Base-by-base conservation (phyloP, 2,888 invertebrate genomes). In the Mechanitis mazaeus region DNA sequence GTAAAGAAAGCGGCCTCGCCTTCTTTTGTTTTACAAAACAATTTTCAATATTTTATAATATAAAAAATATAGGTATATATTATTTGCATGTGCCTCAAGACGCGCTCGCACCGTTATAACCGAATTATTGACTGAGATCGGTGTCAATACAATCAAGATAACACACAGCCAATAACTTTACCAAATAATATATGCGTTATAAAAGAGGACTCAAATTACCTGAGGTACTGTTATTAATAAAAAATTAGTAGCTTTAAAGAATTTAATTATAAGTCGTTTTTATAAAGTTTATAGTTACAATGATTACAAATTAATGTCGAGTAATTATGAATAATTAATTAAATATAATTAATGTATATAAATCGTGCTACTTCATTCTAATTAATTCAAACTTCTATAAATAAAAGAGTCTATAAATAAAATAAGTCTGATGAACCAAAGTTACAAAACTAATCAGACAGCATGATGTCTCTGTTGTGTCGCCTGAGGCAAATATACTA, bases 21-120 rank as follows among this genome's bases (percentile, higher is more conserved):
- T 28, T 31, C 31, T 50, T 50, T 50, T 50, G 9, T 50, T 50
- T 31, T 50, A 31, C 31, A 50, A 31, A 50, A 31, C 31, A 31
- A 31, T 3, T 50, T 50, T 11, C 1, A 50, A 7, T 31, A 11
- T 31, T 31, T 50, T 7, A 3, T 9, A 11, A 42, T 9, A 42
- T 42, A 9, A 9, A 9, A 42, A 9, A 42, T 38, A 9, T 42
- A 2, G 0, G 7, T 9, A 42, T 9, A 42, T 47, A 45, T 55
- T 55, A 3, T 45, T 20, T 42, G 47, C n/a, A 9, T 5, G 67
- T 61, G 61, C 47, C 64, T 65, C 64, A 65, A 66, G 68, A 61
- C 67, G 38, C 42, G 66, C 61, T 53, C 60, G 56, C 55, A 65
- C 66, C 66, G 69, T 67, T 68, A 67, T 50, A 38, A 33, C 63